These are phyloP conservation scores for Syrmaticus mikado DNA, from an alignment of 2,113 vertebrate genomes.

Conservation along the genomic window DNA sequence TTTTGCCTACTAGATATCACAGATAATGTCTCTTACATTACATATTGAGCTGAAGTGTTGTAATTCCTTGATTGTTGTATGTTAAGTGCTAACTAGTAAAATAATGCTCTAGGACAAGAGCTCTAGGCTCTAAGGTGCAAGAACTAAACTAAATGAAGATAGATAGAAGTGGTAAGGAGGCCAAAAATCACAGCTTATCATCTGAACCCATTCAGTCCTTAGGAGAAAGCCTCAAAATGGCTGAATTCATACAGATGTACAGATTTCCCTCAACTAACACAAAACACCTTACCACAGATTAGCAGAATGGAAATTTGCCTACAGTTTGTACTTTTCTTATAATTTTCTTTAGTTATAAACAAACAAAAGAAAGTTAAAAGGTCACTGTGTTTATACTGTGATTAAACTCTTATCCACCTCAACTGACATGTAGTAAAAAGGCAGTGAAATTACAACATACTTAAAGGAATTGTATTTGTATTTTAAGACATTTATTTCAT, in stretches of 20 bases:
- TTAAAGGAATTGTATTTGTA: neutral
- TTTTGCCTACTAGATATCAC: neutral
- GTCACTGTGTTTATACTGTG: rapidly evolving
- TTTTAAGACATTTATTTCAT: neutral
- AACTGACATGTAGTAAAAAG: neutral
- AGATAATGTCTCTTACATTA: neutral
- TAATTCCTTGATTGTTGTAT: neutral
- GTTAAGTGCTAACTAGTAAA: rapidly evolving
- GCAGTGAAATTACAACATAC: neutral
- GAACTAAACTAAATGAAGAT: neutral
- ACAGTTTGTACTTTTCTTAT: neutral
- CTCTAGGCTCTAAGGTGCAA: neutral
- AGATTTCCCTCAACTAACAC: neutral
- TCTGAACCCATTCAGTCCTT: too few species aligned
- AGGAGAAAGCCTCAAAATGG: too few species aligned
- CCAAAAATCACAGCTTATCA: too few species aligned
- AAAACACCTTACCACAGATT: neutral
- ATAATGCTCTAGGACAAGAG: neutral
- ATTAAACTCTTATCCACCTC: neutral
- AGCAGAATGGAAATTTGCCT: neutral
- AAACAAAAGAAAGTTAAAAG: neutral
- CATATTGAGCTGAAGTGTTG: neutral
- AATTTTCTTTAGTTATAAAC: neutral
- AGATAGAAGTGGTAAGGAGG: neutral
- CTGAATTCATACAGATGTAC: too few species aligned